These are phyloP conservation scores for Morone chrysops DNA, from an alignment of 2,113 vertebrate species.

Conservation along the genomic window DNA sequence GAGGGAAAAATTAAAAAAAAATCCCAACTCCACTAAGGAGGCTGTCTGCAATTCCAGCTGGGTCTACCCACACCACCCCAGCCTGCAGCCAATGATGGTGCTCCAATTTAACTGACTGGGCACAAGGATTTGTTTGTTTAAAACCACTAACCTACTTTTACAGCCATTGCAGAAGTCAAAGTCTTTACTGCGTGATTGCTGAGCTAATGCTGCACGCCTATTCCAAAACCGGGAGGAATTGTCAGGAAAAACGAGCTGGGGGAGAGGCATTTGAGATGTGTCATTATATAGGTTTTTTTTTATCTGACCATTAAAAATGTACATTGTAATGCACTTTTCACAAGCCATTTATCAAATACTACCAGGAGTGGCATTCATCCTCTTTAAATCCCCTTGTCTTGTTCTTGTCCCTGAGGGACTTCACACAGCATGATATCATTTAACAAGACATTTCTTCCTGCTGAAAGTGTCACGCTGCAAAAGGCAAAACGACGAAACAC, in stretches of 20 bases:
- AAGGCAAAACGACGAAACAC: constrained; percentile 31
- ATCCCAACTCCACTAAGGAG: constrained; percentile 34
- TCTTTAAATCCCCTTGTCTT: not conserved
- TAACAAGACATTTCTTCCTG: constrained; percentile 18
- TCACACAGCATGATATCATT: not conserved
- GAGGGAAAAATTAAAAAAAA: constrained; percentile 42
- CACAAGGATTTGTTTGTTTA: constrained; percentile 77
- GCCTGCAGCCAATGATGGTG: constrained; percentile 69
- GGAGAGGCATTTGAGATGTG: constrained; percentile 15
- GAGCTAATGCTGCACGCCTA: constrained; percentile 52
- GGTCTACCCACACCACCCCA: constrained; percentile 69
- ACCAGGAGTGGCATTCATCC: not conserved
- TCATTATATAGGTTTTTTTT: constrained; percentile 5
- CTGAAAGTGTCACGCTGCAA: constrained; percentile 14
- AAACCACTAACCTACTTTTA: constrained; percentile 83
- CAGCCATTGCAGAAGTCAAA: constrained; percentile 60
- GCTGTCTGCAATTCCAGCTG: constrained; percentile 66
- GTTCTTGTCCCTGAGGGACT: constrained; percentile 9
- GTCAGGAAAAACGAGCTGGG: constrained; percentile 25
- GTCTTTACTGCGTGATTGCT: constrained; percentile 61
- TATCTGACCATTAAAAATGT: constrained; percentile 3
- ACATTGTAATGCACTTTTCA: constrained; percentile 4
- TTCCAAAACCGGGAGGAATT: constrained; percentile 45
- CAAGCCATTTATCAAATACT: not conserved
- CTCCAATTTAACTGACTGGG: constrained; percentile 76